A percentile compares a stretch with the other conserved stretches of the same genome.
These are phyloP conservation scores for Peromyscus eremicus DNA, from an alignment of 2,797 vertebrate genomes.

Conservation along the genomic window DNA sequence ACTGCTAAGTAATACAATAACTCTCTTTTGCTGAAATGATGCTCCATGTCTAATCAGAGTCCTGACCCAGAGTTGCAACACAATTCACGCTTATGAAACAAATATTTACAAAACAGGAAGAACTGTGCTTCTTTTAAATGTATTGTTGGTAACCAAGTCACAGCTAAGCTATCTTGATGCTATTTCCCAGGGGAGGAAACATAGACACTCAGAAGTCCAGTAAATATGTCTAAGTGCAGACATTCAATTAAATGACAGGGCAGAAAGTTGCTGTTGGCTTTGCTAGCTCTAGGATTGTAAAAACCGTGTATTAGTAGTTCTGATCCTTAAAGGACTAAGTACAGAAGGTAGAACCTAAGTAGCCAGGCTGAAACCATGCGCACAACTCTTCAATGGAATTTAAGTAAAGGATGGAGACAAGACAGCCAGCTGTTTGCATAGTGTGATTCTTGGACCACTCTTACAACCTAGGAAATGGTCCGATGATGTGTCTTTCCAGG, in stretches of 20 bases:
- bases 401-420: not conserved
- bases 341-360: not conserved
- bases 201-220: not conserved
- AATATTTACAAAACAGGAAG: slow-evolving; percentile 43
- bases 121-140: not conserved
- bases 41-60: not conserved
- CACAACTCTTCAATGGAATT: not conserved
- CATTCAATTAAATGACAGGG: not conserved
- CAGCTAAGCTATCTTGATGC: not conserved
- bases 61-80: not conserved
- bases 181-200: not conserved
- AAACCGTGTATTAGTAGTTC: not conserved
- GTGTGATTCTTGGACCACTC: not conserved
- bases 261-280: not conserved
- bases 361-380: not conserved
- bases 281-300: not conserved
- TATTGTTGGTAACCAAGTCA: not conserved
- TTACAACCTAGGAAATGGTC: not conserved
- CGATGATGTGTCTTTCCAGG: not conserved
- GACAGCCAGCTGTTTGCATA: not conserved
- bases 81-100: not conserved
- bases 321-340: not conserved
- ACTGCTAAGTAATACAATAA: not conserved
- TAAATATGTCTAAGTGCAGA: not conserved
- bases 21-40: not conserved